Evolutionary conservation across 2,888 invertebrate species (phyloP).

Genomic region (Cantharis lateralis): DNA sequence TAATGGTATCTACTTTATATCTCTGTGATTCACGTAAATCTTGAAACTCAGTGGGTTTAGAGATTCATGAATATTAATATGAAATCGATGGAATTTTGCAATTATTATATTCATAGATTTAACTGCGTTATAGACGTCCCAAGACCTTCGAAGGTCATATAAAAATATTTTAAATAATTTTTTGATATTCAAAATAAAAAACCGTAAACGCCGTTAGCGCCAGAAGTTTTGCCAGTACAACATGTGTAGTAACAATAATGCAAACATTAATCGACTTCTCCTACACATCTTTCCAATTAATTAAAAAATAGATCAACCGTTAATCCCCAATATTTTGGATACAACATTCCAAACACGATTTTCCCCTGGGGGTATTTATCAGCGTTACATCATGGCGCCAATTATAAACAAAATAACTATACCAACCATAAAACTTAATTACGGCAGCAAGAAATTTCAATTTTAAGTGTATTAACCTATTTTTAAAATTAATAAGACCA

Average conservation of each 20-base stretch:
- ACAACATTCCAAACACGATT: slow-evolving; percentile 15
- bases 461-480: slow-evolving; percentile 1
- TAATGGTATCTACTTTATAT: not conserved
- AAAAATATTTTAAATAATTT: not conserved
- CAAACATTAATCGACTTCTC: not conserved
- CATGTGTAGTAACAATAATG: not conserved
- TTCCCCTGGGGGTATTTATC: slow-evolving; percentile 16
- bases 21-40: not conserved
- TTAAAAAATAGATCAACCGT: slow-evolving; percentile 27
- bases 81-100: not conserved
- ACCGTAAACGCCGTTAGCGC: not conserved
- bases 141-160: slow-evolving; percentile 1
- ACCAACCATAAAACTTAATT: not conserved
- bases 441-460: not conserved
- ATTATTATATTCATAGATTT: not conserved
- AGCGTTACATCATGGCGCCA: slow-evolving; percentile 20
- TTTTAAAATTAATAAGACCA: not conserved
- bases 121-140: not conserved
- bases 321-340: slow-evolving; percentile 11
- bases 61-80: not conserved
- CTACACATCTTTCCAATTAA: not conserved
- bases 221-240: not conserved
- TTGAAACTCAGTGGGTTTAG: not conserved
- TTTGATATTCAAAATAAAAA: not conserved
- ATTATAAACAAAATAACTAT: slow-evolving; percentile 15